Base-by-base conservation (phyloP, 2,113 vertebrate genomes). In the Channa maculata region DNA sequence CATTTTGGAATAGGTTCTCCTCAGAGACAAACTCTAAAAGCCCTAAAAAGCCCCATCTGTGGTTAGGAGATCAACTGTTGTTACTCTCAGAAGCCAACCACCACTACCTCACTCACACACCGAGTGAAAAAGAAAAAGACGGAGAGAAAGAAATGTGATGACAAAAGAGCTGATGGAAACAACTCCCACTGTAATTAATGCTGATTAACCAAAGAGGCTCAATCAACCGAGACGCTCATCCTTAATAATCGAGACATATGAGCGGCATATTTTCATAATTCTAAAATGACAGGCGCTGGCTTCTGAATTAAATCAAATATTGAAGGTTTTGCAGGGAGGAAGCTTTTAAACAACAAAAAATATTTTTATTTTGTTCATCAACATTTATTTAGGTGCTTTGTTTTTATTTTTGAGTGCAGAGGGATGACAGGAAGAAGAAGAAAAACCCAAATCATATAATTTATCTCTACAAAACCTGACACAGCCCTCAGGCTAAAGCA, bases 151-250 rank as follows among this genome's bases (percentile, higher is more conserved):
- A 70, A 51, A 70, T 71, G 11, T 83, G 64, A 58, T 71, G 69
- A 82, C 65, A 86, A 77, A 74, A 75, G 59, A 11, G 71, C 38
- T 52, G 80, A 73, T 80, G 64, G 71, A 77, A 79, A 63, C 44
- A 65, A 74, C 66, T 79, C 71, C 71, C 62, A 14, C 63, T 76
- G 64, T 69, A 86, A 82, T 91, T 78, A 77, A 70, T 14, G 33
- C 74, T 67, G 51, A 77, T 80, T 85, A 77, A 89, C 85, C 67
- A 77, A 54, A 49, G 63, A 45, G n/a, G 52, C 60, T 82, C 75
- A 71, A 75, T 80, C 67, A 81, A 14, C 10, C 36, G 11, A 61
- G 65, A 75, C 10, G 38, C 50, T 83, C 65, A 45, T 55, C 66
- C 74, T 82, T 46, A 64, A 71, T 15, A 64, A 72, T 83, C 65